phyloP scores from a whole-genome alignment of 2,888 invertebrate species.

The Horisme vitalbata region DNA sequence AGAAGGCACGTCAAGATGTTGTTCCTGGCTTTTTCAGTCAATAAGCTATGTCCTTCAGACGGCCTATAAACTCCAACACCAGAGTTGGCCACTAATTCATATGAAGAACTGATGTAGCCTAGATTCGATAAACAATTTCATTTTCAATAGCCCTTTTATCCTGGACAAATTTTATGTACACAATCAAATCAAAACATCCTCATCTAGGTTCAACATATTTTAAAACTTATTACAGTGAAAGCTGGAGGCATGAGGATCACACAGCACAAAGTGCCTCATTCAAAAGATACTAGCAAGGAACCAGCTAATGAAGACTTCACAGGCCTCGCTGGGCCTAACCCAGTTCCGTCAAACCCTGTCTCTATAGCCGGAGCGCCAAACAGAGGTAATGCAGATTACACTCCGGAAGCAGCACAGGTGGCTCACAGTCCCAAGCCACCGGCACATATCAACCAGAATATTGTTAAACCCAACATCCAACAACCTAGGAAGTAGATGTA shows the following conservation, averaged over 20 bases:
- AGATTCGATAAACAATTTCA: no score
- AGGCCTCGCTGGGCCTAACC: slow-evolving; percentile 87
- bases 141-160: no score
- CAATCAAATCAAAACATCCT: no score
- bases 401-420: slow-evolving; percentile 93
- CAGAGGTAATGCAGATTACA: slow-evolving; percentile 91
- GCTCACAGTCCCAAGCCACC: slow-evolving; percentile 92
- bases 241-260: slow-evolving; percentile 96
- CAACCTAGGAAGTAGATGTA: slow-evolving; percentile 91
- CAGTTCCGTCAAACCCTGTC: slow-evolving; percentile 89
- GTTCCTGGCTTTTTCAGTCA: no score
- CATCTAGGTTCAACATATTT: no score
- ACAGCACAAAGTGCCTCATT: slow-evolving; percentile 90
- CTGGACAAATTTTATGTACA: no score
- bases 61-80: no score
- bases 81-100: no score
- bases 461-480: slow-evolving; percentile 89
- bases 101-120: no score
- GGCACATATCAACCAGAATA: slow-evolving; percentile 83
- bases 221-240: slow-evolving; percentile 92
- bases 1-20: no score
- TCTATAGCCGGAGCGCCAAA: slow-evolving; percentile 91
- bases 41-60: no score
- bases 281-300: slow-evolving; percentile 84
- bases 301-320: slow-evolving; percentile 87